phyloP scores from a whole-genome alignment of 2,888 invertebrate species.

The Ornithoptera alexandrae region DNA sequence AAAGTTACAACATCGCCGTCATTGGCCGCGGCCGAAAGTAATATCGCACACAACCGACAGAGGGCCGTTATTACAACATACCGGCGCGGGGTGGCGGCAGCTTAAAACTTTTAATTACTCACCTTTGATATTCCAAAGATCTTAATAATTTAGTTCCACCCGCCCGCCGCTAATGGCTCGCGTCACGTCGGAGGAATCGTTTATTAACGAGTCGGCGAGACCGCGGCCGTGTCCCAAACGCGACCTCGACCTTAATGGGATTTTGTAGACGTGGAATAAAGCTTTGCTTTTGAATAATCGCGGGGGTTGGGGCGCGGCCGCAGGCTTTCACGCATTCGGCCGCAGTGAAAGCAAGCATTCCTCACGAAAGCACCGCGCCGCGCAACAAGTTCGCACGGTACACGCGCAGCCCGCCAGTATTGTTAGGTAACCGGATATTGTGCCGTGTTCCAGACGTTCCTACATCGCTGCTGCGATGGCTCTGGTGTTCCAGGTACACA shows the following conservation, averaged over 20 bases:
- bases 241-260: neutral
- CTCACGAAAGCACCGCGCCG: too few species aligned
- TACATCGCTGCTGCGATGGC: too few species aligned
- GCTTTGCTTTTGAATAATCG: neutral
- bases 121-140: conserved; percentile 53
- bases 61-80: conserved; percentile 39
- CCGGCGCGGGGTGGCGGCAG: conserved; percentile 34
- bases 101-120: conserved; percentile 61
- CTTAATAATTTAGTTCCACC: conserved; percentile 45
- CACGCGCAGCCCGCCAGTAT: too few species aligned
- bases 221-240: conserved; percentile 28
- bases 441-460: too few species aligned
- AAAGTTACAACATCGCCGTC: too few species aligned
- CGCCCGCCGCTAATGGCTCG: conserved; percentile 39
- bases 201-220: conserved; percentile 8
- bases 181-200: conserved; percentile 24
- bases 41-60: conserved; percentile 39
- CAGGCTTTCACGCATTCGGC: too few species aligned
- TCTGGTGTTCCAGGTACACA: too few species aligned
- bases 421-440: too few species aligned
- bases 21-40: neutral
- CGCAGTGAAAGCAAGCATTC: too few species aligned
- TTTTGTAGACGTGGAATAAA: neutral
- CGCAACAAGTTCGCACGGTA: too few species aligned
- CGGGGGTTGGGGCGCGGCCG: too few species aligned